These are phyloP conservation scores for Rhamnusium bicolor DNA, from an alignment of 2,888 invertebrate genomes.

Conservation along the genomic window DNA sequence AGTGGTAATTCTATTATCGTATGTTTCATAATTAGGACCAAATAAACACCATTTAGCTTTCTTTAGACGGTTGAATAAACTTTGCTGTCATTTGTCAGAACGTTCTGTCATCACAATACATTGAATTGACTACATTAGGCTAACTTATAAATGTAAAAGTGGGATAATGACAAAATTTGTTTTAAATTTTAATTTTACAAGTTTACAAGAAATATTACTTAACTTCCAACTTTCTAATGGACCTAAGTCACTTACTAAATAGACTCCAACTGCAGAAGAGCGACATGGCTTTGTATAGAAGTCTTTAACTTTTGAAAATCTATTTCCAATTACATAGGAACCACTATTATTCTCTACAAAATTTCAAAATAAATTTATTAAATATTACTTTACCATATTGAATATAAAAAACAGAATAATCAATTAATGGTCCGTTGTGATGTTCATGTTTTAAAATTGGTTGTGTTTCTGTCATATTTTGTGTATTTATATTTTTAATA, in stretches of 20 bases:
- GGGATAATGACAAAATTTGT: not conserved
- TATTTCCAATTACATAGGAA: not conserved
- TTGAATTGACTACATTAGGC: too few species aligned
- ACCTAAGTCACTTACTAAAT: not conserved
- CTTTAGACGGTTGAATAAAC: too few species aligned
- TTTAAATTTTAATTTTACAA: constrained; percentile 8
- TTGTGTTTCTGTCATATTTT: too few species aligned
- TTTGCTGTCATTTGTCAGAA: too few species aligned
- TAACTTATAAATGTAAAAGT: not conserved
- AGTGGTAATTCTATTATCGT: too few species aligned
- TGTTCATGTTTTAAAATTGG: too few species aligned
- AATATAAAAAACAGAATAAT: too few species aligned
- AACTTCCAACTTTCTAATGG: not conserved
- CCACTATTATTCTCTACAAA: not conserved
- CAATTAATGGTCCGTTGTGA: too few species aligned
- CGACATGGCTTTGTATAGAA: constrained; percentile 2
- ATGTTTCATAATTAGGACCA: too few species aligned
- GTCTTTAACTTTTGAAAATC: not conserved
- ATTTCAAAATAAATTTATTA: constrained; percentile 4
- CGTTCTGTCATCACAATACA: too few species aligned
- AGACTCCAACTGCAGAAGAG: constrained; percentile 1
- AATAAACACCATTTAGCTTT: too few species aligned
- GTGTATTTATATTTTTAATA: too few species aligned
- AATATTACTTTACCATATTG: constrained; percentile 1
- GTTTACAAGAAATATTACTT: not conserved